Percentiles rank a stretch among this genome's conserved stretches.
Evolutionary conservation across 2,797 vertebrate genomes (phyloP).

Genomic region (Brotula barbata): DNA sequence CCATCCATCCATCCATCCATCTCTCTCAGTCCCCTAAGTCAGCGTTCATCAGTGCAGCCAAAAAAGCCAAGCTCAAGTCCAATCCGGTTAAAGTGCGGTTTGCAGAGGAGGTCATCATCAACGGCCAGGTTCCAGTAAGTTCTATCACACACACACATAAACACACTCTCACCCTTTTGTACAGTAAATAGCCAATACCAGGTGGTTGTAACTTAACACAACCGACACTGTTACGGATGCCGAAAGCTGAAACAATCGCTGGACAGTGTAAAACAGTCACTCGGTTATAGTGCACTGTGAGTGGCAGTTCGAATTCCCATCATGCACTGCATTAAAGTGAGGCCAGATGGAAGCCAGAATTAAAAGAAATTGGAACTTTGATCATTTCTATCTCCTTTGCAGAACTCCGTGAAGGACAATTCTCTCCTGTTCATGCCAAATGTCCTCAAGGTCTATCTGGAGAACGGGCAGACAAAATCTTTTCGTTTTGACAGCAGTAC

Average conservation of each 20-base stretch:
- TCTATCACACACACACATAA: conserved; percentile 28
- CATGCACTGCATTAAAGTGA: not conserved
- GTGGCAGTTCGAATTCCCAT: not conserved
- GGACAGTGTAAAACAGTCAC: conserved; percentile 12
- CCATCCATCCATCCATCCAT: conserved; percentile 99
- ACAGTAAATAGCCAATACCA: conserved; percentile 45
- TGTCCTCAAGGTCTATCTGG: conserved; percentile 98
- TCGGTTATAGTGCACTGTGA: not conserved
- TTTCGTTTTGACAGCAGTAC: conserved; percentile 98
- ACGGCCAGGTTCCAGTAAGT: conserved; percentile 97
- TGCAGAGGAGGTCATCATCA: conserved; percentile 97
- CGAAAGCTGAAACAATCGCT: conserved; percentile 27
- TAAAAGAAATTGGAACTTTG: conserved; percentile 7
- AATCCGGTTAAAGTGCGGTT: conserved; percentile 99
- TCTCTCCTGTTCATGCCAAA: conserved; percentile 99
- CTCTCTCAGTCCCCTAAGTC: conserved; percentile 96
- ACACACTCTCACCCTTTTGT: conserved; percentile 17
- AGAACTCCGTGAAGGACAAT: conserved; percentile 86
- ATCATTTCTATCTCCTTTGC: conserved; percentile 27
- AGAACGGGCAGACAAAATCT: conserved; percentile 99
- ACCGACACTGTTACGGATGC: conserved; percentile 19
- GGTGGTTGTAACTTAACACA: conserved; percentile 44
- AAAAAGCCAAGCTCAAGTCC: conserved; percentile 98
- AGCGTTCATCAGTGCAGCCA: conserved; percentile 99
- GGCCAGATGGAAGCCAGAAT: not conserved